Evolutionary conservation across 2,113 vertebrate genomes (phyloP).

Genomic region (Oceanodroma tethys): DNA sequence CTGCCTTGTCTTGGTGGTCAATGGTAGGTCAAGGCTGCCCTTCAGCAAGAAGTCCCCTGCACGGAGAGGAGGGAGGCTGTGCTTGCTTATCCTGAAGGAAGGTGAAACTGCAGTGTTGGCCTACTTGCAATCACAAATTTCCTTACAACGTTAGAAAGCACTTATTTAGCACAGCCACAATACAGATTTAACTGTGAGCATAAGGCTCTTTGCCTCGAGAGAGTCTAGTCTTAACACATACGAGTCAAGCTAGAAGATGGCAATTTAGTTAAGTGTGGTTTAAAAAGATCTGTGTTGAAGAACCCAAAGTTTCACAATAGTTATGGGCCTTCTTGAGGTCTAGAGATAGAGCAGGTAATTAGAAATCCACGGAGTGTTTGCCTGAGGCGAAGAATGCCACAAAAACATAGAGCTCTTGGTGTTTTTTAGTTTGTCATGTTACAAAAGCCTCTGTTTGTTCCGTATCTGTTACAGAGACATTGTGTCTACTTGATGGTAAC

Average conservation of each 20-base stretch:
- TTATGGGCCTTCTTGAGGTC: not conserved
- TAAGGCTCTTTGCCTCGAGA: not conserved
- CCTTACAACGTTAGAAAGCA: not conserved
- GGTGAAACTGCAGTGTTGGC: not conserved
- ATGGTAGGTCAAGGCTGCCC: not conserved
- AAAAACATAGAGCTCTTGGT: not conserved
- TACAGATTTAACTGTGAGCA: not conserved
- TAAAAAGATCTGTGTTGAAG: not conserved
- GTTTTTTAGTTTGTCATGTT: not conserved
- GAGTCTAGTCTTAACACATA: not conserved
- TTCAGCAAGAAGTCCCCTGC: not conserved
- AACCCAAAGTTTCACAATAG: not conserved
- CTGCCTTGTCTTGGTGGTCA: not conserved
- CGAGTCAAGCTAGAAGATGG: not conserved
- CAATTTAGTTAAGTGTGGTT: constrained; percentile 2
- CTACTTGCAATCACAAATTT: not conserved
- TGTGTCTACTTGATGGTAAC: not conserved
- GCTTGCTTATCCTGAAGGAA: not conserved
- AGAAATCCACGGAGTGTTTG: not conserved
- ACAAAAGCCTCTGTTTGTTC: not conserved
- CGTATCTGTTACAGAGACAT: not conserved
- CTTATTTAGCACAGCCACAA: not conserved
- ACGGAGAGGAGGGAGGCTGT: not conserved
- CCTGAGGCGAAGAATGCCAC: not conserved
- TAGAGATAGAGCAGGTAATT: constrained; percentile 20